Conservation (phyloP, 2,888 invertebrate species). For the Marasmarcha lunaedactyla region DNA sequence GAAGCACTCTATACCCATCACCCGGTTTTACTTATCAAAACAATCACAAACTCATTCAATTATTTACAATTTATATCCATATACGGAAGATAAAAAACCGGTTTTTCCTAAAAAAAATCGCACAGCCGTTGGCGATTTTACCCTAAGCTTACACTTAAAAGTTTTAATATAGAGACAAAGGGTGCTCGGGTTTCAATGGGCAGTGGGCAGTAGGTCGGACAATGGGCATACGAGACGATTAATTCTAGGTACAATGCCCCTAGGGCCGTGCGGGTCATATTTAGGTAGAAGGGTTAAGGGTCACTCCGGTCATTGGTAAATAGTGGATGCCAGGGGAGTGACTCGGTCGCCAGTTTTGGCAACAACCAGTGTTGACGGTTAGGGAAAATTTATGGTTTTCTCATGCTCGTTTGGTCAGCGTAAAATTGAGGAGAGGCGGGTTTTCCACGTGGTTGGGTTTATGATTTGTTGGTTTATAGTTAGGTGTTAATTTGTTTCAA, state of each 20-base stretch:
- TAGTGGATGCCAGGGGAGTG: conserved; percentile 52
- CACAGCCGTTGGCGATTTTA: conserved; percentile 8
- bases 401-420: no score
- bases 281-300: conserved; percentile 64
- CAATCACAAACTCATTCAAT: no score
- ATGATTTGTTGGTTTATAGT: conserved; percentile 5
- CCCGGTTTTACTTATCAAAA: no score
- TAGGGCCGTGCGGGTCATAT: conserved; percentile 61
- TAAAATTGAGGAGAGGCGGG: conserved; percentile 18
- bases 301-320: conserved; percentile 59
- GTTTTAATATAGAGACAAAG: conserved; percentile 61
- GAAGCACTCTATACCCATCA: no score
- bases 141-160: conserved; percentile 52
- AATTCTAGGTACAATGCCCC: conserved; percentile 59
- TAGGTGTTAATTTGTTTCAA: no score
- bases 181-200: no score
- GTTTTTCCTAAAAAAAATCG: conserved; percentile 14
- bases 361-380: conserved; percentile 54
- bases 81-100: conserved; percentile 25
- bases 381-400: conserved; percentile 50
- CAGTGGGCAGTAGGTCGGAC: conserved; percentile 38
- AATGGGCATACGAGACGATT: conserved; percentile 62
- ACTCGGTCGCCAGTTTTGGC: conserved; percentile 42
- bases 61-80: conserved; percentile 7
- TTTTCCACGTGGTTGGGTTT: conserved; percentile 12